These are phyloP conservation scores for Todiramphus saurophagus DNA, from an alignment of 2,113 vertebrate genomes.

Conservation along the genomic window DNA sequence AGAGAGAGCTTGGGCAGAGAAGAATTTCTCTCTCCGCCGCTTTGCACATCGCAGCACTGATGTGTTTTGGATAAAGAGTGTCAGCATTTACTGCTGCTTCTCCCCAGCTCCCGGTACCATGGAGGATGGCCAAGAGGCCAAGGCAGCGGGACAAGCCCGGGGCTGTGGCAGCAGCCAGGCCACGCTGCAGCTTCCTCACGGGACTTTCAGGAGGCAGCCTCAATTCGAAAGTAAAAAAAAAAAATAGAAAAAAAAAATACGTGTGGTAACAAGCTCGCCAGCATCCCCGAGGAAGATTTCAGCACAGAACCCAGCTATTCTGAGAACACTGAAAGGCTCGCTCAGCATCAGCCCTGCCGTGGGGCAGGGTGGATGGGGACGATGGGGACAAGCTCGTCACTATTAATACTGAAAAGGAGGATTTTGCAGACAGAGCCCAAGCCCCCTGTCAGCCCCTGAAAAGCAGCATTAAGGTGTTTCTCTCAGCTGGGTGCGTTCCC, in stretches of 20 bases:
- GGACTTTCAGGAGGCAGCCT: neutral
- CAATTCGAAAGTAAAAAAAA: neutral
- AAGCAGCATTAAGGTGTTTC: neutral
- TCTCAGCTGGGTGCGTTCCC: neutral
- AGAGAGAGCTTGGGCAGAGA: neutral
- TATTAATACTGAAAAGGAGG: neutral
- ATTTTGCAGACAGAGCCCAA: neutral
- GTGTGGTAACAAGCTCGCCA: accelerated
- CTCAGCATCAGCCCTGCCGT: neutral
- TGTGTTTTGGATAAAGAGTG: neutral
- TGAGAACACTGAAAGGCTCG: neutral
- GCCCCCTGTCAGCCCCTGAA: neutral
- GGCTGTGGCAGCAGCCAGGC: neutral
- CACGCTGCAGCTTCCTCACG: accelerated
- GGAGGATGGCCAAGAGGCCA: too few relatives aligned
- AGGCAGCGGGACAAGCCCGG: neutral
- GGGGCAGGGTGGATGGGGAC: neutral
- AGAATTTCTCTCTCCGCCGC: too few relatives aligned
- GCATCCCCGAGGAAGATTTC: neutral
- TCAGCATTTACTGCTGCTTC: neutral
- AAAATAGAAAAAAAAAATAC: too few relatives aligned
- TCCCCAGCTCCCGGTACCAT: accelerated
- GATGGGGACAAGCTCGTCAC: neutral
- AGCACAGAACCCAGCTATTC: neutral
- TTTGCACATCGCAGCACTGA: accelerated